Evolutionary conservation across 1,140 invertebrate genomes (phyloP), one percentile per base, ranked within the genome.

Genomic region (Bombus breviceps): DNA sequence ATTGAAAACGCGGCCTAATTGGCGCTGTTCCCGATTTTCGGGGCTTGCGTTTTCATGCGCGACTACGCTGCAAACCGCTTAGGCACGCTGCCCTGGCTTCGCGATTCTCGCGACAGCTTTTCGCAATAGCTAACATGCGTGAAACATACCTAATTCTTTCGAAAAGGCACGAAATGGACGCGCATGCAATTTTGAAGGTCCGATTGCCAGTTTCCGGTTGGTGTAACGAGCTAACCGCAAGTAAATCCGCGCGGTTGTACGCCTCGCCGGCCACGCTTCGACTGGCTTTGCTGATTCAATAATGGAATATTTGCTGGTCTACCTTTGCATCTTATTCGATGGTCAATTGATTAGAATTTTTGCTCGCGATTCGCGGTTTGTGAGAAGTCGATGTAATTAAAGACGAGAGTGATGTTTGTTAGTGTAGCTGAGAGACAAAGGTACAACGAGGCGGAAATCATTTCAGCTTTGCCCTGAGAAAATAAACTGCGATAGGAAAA

Each of bases 1-100:
- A 84, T 84, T 71, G 82, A 71, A 79, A 71, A 79, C 39, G 41
- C 64, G 75, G 37, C 37, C 41, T 71, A 59, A 84, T 79, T 83
- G 66, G 43, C 64, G 47, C 18, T n/a, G 8, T 9, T 18, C 39
- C 15, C 13, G 39, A 78, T 69, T 57, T 75, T 75, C 69, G n/a
- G 13, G 25, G 32, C 39, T 28, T 34, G 57, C 59, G 47, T 76
- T 83, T 83, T 76, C 57, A 76, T 73, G 41, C 72, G 32, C 81
- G 72, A 39, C 34, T 71, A 75, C 81, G 53, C 81, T 22, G 64
- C 64, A 81, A 41, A 69, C 53, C 80, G 80, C 39, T 73, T 74
- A 81, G 41, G 66, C 32, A 62, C 69, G 68, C 34, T 41, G 53
- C 28, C 15, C 66, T 34, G 66, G 22, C 9, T 22, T 8, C 34